A percentile compares a stretch with the other conserved stretches of the same genome.
Evolutionary conservation across 2,888 invertebrate species (phyloP).

Genomic region (Ptychoptera contaminata): DNA sequence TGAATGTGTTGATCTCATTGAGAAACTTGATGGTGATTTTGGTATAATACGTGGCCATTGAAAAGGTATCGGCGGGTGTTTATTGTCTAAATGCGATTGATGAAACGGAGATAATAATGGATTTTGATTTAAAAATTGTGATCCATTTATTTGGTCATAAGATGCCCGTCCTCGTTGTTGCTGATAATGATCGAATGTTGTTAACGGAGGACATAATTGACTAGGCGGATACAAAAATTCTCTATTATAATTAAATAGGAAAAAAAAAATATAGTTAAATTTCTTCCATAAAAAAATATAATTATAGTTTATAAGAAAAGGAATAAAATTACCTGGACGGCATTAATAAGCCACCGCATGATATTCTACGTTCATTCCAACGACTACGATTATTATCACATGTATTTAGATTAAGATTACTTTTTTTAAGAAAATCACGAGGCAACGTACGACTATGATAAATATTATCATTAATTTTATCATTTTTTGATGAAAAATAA

Average conservation of each 20-base stretch:
- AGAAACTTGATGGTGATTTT: conserved; percentile 25
- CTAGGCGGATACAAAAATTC: no score
- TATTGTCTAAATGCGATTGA: neutral
- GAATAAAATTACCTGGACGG: conserved; percentile 1
- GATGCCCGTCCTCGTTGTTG: no score
- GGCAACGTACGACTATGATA: conserved; percentile 28
- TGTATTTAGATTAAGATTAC: no score
- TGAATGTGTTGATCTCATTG: conserved; percentile 14
- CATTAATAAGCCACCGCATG: conserved; percentile 5
- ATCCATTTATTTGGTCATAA: no score
- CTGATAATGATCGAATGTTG: no score
- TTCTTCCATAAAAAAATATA: no score
- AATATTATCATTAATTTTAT: conserved; percentile 11
- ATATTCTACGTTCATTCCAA: conserved; percentile 1
- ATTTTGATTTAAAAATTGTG: no score
- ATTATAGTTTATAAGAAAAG: neutral
- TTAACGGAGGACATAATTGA: no score
- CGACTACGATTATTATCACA: neutral
- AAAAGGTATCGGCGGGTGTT: neutral
- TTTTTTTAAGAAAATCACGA: conserved; percentile 22
- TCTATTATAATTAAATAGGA: no score
- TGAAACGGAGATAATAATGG: no score
- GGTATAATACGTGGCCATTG: conserved; percentile 30
- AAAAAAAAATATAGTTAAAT: no score
- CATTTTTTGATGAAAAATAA: no score